phyloP scores from a whole-genome alignment of 2,113 vertebrate species.

The Bubo scandiacus region DNA sequence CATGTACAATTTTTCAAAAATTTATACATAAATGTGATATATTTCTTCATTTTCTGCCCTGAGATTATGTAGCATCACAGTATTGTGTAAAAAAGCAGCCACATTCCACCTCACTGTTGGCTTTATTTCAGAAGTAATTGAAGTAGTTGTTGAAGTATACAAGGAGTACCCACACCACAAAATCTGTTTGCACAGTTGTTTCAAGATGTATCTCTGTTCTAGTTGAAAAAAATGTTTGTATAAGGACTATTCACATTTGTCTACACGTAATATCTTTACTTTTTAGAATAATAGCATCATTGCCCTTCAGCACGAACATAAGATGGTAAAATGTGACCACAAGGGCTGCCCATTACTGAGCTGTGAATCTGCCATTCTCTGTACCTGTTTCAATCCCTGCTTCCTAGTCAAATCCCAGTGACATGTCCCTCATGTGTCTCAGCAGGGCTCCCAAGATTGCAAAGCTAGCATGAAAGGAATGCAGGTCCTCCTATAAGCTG shows the following conservation, averaged over 20 bases:
- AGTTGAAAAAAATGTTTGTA: neutral
- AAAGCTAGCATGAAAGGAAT: neutral
- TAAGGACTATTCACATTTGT: neutral
- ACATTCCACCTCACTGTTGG: neutral
- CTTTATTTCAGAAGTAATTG: neutral
- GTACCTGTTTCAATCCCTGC: neutral
- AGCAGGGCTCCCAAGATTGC: neutral
- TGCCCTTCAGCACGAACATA: neutral
- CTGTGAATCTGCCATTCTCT: neutral
- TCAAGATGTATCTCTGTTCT: neutral
- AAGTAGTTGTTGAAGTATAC: neutral
- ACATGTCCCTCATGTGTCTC: neutral
- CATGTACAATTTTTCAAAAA: neutral
- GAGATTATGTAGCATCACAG: neutral
- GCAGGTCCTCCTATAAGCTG: neutral
- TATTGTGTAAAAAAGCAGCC: neutral
- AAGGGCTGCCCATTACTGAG: neutral
- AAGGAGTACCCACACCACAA: neutral
- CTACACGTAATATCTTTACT: neutral
- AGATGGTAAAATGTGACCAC: neutral
- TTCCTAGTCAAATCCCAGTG: neutral
- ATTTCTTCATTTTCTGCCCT: neutral
- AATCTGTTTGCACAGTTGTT: neutral
- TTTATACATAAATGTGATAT: neutral
- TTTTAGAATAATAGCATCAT: neutral